phyloP scores from a whole-genome alignment of 2,113 vertebrate genomes.

The Columba livia region DNA sequence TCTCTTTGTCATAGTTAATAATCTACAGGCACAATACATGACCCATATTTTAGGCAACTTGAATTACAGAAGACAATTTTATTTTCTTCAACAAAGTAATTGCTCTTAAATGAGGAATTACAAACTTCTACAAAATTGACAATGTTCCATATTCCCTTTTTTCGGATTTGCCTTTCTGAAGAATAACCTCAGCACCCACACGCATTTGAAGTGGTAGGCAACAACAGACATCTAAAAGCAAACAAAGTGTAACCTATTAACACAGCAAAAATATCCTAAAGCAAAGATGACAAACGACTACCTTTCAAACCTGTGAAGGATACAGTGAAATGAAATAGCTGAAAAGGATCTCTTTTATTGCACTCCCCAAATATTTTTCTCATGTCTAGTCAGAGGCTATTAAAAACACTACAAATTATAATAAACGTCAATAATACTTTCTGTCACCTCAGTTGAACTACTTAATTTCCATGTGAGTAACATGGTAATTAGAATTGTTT shows the following conservation, averaged over 20 bases:
- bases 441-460: background rate
- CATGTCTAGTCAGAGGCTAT: background rate
- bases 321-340: background rate
- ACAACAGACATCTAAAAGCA: background rate
- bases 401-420: background rate
- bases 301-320: background rate
- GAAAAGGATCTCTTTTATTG: background rate
- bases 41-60: background rate
- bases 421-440: background rate
- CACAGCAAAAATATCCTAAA: background rate
- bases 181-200: background rate
- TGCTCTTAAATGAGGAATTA: background rate
- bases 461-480: background rate
- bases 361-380: background rate
- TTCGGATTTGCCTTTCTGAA: background rate
- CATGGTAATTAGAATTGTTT: background rate
- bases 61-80: background rate
- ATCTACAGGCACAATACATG: background rate
- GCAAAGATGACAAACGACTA: background rate
- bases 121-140: background rate
- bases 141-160: background rate
- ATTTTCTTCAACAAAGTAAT: background rate
- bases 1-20: background rate
- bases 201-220: background rate
- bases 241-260: background rate